Evolutionary conservation across 1,140 invertebrate genomes (phyloP).

Genomic region (Euura saliciscinereae): DNA sequence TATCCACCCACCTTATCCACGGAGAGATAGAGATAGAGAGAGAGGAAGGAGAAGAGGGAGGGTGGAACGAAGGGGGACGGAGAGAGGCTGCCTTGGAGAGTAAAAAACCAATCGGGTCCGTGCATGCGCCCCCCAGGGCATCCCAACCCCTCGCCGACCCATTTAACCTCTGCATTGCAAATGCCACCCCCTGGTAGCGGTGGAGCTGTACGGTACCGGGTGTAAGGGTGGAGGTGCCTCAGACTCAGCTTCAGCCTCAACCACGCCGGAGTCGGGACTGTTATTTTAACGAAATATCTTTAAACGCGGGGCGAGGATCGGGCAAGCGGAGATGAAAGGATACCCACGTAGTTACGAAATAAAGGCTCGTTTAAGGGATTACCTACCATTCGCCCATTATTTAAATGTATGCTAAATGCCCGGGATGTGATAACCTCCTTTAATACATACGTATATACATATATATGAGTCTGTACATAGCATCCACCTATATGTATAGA

Average conservation of each 20-base stretch:
- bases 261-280: conserved; percentile 39
- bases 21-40: conserved; percentile 21
- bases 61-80: conserved; percentile 30
- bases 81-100: conserved; percentile 33
- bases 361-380: conserved; percentile 60
- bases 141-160: conserved; percentile 41
- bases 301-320: conserved; percentile 47
- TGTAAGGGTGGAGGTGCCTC: conserved; percentile 22
- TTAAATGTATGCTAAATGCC: conserved; percentile 62
- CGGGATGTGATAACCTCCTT: conserved; percentile 54
- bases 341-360: conserved; percentile 58
- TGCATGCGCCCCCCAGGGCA: conserved; percentile 30
- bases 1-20: conserved; percentile 9
- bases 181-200: conserved; percentile 58
- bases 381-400: conserved; percentile 56
- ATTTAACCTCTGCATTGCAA: conserved; percentile 63
- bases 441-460: conserved; percentile 10
- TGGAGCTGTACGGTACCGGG: conserved; percentile 25
- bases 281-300: conserved; percentile 63
- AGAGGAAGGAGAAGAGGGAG: conserved; percentile 10
- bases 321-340: conserved; percentile 57
- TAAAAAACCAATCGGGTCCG: conserved; percentile 60
- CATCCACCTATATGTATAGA: no score
- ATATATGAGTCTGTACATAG: neutral
- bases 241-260: neutral